A percentile compares a stretch with the other conserved stretches of the same genome.
Conservation (phyloP, 92 coral and sea anemone genomes). For the Meandrina meandrites region DNA sequence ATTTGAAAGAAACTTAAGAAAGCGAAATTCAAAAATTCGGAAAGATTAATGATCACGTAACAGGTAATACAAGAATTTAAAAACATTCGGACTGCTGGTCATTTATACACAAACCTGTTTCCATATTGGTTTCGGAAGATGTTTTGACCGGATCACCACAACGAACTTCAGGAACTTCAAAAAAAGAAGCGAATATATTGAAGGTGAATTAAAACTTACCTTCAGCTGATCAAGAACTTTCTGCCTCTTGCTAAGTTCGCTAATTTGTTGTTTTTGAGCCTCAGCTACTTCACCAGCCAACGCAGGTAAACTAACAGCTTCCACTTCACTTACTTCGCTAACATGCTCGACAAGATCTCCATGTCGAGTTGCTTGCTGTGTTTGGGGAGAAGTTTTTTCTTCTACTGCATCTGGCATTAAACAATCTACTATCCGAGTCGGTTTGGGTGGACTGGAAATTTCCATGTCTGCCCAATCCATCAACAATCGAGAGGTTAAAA, state of each 20-base stretch:
- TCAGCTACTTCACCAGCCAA: slow-evolving; percentile 87
- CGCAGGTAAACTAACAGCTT: slow-evolving; percentile 54
- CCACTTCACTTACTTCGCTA: background rate
- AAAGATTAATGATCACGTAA: no score
- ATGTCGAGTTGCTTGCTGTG: background rate
- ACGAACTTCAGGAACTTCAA: no score
- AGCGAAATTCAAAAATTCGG: no score
- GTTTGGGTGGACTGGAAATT: slow-evolving; percentile 71
- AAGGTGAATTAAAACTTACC: slow-evolving; percentile 32
- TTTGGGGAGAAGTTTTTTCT: background rate
- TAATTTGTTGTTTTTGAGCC: slow-evolving; percentile 81
- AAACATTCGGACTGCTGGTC: no score
- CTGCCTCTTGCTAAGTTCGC: slow-evolving; percentile 59
- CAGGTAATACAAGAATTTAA: no score
- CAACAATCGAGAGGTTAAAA: no score
- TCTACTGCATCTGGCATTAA: slow-evolving; percentile 16
- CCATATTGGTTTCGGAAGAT: no score
- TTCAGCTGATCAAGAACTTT: slow-evolving; percentile 57
- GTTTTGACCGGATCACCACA: no score
- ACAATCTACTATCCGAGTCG: slow-evolving; percentile 53
- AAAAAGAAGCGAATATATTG: no score
- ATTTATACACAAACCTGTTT: no score
- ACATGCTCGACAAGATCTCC: background rate
- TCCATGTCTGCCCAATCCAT: slow-evolving; percentile 7
- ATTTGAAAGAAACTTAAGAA: no score